phyloP scores from a whole-genome alignment of 2,797 vertebrate genomes.

The Pseudomugil gertrudae region DNA sequence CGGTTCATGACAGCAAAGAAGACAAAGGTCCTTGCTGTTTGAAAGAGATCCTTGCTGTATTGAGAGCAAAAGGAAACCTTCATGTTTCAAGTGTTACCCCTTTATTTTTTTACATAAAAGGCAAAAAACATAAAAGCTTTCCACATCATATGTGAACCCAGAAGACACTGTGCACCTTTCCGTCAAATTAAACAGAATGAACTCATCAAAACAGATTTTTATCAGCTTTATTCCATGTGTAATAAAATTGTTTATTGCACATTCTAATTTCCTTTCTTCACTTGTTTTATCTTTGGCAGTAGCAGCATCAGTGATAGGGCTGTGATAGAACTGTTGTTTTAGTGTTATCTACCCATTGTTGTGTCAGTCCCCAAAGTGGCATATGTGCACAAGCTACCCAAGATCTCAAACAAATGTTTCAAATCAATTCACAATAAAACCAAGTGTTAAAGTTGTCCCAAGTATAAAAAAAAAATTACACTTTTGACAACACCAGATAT shows the following conservation, averaged over 20 bases:
- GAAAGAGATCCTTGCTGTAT: too few relatives aligned
- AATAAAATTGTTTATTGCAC: neutral
- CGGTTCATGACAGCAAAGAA: too few relatives aligned
- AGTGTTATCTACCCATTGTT: slow-evolving; percentile 32
- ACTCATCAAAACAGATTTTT: neutral
- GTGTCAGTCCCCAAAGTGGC: slow-evolving; percentile 43
- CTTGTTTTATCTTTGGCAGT: slow-evolving; percentile 2
- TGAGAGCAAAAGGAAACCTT: neutral
- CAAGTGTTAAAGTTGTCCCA: too few relatives aligned
- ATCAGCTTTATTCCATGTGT: neutral
- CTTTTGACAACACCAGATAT: too few relatives aligned
- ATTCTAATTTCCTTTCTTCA: slow-evolving; percentile 9
- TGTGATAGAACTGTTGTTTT: slow-evolving; percentile 19
- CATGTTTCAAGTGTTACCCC: slow-evolving; percentile 13
- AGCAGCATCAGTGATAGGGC: slow-evolving; percentile 1
- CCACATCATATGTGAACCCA: neutral
- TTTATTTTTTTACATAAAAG: neutral
- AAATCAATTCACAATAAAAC: neutral
- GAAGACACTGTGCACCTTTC: neutral
- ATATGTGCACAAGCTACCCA: slow-evolving; percentile 47
- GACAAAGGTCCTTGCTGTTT: slow-evolving; percentile 2
- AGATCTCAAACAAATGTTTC: slow-evolving; percentile 16
- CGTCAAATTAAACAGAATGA: neutral
- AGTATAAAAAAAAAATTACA: too few relatives aligned
- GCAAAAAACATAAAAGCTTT: neutral